Conservation (phyloP, 2,113 vertebrate species). For the Furnarius figulus region DNA sequence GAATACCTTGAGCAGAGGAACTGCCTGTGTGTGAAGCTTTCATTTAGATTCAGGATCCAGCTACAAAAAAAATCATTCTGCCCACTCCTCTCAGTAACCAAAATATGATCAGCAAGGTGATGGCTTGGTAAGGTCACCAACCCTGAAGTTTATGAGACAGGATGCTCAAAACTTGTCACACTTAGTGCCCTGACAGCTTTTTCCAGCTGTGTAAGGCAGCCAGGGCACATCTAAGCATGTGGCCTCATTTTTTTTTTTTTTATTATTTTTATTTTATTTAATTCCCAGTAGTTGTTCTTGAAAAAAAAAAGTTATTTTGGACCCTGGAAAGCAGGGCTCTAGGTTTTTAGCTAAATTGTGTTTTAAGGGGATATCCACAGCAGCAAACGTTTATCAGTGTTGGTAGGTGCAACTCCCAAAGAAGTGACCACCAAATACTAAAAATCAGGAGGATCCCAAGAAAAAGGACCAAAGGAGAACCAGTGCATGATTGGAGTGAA, state of each 20-base stretch:
- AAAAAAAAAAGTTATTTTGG: not conserved
- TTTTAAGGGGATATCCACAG: not conserved
- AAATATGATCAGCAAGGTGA: not conserved
- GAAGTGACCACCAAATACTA: not conserved
- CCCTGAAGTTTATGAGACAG: not conserved
- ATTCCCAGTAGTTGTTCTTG: not conserved
- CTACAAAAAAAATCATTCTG: not conserved
- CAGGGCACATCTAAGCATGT: not conserved
- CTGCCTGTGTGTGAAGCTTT: not conserved
- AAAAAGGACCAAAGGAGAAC: not conserved
- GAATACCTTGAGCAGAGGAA: accelerated
- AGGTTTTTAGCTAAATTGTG: not conserved
- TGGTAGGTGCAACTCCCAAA: not conserved
- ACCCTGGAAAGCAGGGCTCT: not conserved
- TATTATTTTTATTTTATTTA: not conserved
- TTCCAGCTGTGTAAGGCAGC: not conserved
- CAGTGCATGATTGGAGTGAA: not conserved
- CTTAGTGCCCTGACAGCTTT: not conserved
- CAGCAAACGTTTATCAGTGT: not conserved
- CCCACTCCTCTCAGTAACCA: not conserved
- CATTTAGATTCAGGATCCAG: not conserved
- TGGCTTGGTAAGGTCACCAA: not conserved
- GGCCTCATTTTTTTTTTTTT: not conserved
- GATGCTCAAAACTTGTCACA: not conserved
- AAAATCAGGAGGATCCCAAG: not conserved